A percentile compares a stretch with the other conserved stretches of the same genome.
Conservation (phyloP, 1,140 invertebrate species). For the Araneus ventricosus region DNA sequence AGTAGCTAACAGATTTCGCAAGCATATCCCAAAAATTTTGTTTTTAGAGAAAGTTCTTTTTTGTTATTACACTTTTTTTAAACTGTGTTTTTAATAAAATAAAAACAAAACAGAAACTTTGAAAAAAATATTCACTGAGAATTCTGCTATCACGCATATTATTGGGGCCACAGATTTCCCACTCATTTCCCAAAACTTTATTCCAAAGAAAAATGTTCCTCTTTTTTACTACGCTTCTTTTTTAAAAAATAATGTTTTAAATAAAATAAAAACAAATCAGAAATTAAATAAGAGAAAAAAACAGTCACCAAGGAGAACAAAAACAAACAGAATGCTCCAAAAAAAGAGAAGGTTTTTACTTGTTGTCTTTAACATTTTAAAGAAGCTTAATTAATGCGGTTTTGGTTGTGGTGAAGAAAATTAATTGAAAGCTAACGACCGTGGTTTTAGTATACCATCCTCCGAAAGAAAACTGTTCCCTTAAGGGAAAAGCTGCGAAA, state of each 20-base stretch:
- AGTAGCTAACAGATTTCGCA: no score
- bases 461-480: neutral
- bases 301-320: neutral
- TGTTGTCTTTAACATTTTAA: neutral
- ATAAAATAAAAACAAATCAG: neutral
- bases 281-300: neutral
- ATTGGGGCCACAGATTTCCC: no score
- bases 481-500: neutral
- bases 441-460: neutral
- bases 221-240: no score
- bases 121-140: neutral
- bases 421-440: conserved; percentile 21
- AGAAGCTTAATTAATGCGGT: neutral
- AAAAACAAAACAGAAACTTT: no score
- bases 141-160: no score
- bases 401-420: neutral
- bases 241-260: neutral
- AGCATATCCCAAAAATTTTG: no score
- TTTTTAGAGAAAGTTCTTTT: no score
- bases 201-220: no score
- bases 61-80: no score
- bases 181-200: no score
- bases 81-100: no score
- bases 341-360: neutral
- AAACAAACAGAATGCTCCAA: neutral